Conservation (phyloP, 2,797 vertebrate species). For the Bucorvus abyssinicus region DNA sequence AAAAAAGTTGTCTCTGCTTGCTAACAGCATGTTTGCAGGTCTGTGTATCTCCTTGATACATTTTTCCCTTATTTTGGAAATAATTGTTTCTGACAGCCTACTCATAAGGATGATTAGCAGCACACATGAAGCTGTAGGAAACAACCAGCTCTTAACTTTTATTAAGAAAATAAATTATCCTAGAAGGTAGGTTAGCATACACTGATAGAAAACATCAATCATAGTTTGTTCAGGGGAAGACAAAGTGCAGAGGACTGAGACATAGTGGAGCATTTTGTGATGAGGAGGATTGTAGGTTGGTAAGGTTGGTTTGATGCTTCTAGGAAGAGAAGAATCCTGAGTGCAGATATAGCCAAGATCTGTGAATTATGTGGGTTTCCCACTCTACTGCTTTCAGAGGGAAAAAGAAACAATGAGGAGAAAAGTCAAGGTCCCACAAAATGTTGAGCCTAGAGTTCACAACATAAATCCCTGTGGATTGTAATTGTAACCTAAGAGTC, state of each 20-base stretch:
- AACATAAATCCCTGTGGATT: neutral
- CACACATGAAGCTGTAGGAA: neutral
- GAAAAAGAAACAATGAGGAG: neutral
- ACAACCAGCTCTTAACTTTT: constrained; percentile 54
- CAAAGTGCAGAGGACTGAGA: neutral
- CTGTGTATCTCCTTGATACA: neutral
- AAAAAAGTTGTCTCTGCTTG: neutral
- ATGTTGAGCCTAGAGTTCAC: neutral
- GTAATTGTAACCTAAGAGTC: neutral
- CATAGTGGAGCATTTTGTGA: neutral
- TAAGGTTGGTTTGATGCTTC: neutral
- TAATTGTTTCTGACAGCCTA: constrained; percentile 28
- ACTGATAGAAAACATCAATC: constrained; percentile 64
- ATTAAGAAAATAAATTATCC: constrained; percentile 65
- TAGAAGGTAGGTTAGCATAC: constrained; percentile 28
- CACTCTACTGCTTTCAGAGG: neutral
- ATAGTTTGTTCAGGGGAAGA: constrained; percentile 27
- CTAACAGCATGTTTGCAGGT: neutral
- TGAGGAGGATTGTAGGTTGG: neutral
- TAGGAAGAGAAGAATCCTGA: neutral
- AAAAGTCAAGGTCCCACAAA: neutral
- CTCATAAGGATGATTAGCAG: constrained; percentile 45
- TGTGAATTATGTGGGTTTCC: neutral
- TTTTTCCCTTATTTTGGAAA: neutral
- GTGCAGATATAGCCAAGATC: neutral